Conservation (phyloP, 1,140 invertebrate genomes). For the Pogonus chalceus region DNA sequence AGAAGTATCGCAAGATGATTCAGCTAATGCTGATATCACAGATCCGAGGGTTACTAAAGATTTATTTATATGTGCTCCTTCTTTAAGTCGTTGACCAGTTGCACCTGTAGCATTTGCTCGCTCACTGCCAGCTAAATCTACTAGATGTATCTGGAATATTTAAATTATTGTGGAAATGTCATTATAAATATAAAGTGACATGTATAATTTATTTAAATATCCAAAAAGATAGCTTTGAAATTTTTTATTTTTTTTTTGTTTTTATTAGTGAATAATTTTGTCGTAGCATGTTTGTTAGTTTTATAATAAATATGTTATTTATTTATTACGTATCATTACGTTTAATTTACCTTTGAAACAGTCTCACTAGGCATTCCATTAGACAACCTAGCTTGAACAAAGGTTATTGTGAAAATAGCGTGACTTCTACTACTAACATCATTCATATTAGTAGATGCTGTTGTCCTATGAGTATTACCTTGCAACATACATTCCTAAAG, state of each 20-base stretch:
- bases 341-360: slow-evolving; percentile 58
- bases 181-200: too few relatives aligned
- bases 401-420: slow-evolving; percentile 91
- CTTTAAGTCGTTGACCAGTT: slow-evolving; percentile 75
- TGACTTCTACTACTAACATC: slow-evolving; percentile 85
- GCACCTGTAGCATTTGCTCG: slow-evolving; percentile 78
- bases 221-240: too few relatives aligned
- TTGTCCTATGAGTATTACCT: slow-evolving; percentile 69
- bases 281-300: too few relatives aligned
- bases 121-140: slow-evolving; percentile 83
- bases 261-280: too few relatives aligned
- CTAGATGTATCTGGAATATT: slow-evolving; percentile 55
- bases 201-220: too few relatives aligned
- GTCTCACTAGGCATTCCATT: slow-evolving; percentile 80
- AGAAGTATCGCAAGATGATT: slow-evolving; percentile 38
- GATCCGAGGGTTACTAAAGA: slow-evolving; percentile 83
- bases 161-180: slow-evolving; percentile 1
- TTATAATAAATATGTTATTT: background rate
- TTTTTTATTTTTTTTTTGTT: too few relatives aligned
- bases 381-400: slow-evolving; percentile 73
- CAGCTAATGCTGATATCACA: slow-evolving; percentile 87
- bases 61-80: slow-evolving; percentile 89
- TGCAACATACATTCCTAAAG: slow-evolving; percentile 60
- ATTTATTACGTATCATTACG: background rate
- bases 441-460: slow-evolving; percentile 78